These are phyloP conservation scores for Drosophila suzukii DNA, from an alignment of 1,140 invertebrate species.

Conservation along the genomic window DNA sequence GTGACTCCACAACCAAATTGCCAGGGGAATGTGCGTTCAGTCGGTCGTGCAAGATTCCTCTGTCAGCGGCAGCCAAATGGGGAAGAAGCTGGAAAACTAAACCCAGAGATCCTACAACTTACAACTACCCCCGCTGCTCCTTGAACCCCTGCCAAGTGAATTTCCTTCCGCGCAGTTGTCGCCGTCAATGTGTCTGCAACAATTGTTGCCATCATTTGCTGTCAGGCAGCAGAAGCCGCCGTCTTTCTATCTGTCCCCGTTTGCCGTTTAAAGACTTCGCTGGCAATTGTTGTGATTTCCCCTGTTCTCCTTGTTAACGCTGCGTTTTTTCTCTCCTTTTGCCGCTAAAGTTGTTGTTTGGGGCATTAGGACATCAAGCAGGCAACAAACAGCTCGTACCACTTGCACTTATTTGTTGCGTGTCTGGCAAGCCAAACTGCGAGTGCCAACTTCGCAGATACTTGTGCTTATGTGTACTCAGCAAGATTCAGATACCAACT, in stretches of 20 bases:
- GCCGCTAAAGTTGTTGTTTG: conserved; percentile 44
- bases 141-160: conserved; percentile 2
- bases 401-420: conserved; percentile 71
- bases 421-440: conserved; percentile 48
- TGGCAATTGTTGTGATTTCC: conserved; percentile 70
- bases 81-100: conserved; percentile 26
- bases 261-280: conserved; percentile 49
- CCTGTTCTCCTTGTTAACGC: conserved; percentile 36
- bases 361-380: conserved; percentile 62
- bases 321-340: conserved; percentile 16
- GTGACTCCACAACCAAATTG: background rate
- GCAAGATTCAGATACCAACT: conserved; percentile 24
- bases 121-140: background rate
- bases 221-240: conserved; percentile 34
- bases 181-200: conserved; percentile 80
- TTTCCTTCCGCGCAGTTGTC: conserved; percentile 29
- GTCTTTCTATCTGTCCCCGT: conserved; percentile 12
- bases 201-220: conserved; percentile 77
- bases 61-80: conserved; percentile 47
- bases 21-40: conserved; percentile 59
- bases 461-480: conserved; percentile 15
- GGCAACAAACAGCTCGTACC: conserved; percentile 25
- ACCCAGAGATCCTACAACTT: conserved; percentile 15
- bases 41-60: conserved; percentile 45
- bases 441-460: conserved; percentile 13